phyloP scores from a whole-genome alignment of 2,797 vertebrate genomes.

The Cossypha heuglini region DNA sequence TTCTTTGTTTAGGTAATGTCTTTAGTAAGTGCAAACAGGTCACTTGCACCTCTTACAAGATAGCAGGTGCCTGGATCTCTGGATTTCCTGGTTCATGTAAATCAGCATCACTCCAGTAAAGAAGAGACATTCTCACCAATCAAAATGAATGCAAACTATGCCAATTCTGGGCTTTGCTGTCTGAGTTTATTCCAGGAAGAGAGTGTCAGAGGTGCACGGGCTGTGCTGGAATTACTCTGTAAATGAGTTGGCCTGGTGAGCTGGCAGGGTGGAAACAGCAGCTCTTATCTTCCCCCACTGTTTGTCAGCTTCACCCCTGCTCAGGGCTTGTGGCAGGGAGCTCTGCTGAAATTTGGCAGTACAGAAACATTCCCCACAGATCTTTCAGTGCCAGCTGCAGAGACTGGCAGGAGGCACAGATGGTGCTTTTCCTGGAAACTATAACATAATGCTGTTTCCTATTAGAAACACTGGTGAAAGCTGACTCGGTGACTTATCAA shows the following conservation, averaged over 20 bases:
- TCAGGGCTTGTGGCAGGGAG: background rate
- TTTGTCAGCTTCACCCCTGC: background rate
- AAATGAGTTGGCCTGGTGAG: background rate
- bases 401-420: slow-evolving; percentile 41
- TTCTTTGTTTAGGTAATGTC: background rate
- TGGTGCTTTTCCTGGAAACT: slow-evolving; percentile 53
- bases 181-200: background rate
- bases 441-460: background rate
- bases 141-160: background rate
- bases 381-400: slow-evolving; percentile 15
- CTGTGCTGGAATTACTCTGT: background rate
- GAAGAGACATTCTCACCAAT: background rate
- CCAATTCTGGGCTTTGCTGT: background rate
- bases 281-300: background rate
- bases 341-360: slow-evolving; percentile 5
- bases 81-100: background rate
- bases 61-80: background rate
- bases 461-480: background rate
- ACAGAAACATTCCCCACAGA: background rate
- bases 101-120: background rate
- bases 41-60: background rate
- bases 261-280: background rate
- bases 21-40: background rate
- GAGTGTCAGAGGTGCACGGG: background rate
- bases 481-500: background rate